Conservation (phyloP, 1,140 invertebrate genomes). For the Spodoptera litura region DNA sequence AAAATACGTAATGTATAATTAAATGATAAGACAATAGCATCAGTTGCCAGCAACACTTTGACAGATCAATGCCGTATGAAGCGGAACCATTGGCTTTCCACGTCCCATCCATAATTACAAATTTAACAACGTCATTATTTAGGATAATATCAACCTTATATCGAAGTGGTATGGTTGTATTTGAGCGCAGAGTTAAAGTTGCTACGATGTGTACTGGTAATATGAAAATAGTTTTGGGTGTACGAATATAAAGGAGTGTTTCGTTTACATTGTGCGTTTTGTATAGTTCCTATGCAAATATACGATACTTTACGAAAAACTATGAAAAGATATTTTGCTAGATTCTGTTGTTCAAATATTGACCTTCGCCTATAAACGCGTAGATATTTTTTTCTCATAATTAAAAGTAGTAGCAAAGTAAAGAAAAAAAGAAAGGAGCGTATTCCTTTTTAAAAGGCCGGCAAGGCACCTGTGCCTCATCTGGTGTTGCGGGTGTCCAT, state of each 20-base stretch:
- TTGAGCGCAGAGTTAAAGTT: conserved; percentile 39
- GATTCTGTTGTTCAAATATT: too few relatives aligned
- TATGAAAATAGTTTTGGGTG: conserved; percentile 34
- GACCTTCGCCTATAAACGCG: too few relatives aligned
- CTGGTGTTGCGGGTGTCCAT: too few relatives aligned
- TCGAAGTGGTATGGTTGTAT: background rate
- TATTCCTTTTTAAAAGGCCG: too few relatives aligned
- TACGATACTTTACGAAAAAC: background rate
- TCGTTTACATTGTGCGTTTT: conserved; percentile 53
- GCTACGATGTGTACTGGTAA: conserved; percentile 24
- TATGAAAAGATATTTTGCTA: background rate
- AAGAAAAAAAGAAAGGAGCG: too few relatives aligned
- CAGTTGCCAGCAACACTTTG: conserved; percentile 58
- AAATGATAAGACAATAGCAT: conserved; percentile 61
- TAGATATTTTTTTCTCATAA: too few relatives aligned
- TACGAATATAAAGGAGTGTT: conserved; percentile 41
- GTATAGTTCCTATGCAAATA: background rate
- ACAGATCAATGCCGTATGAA: conserved; percentile 72
- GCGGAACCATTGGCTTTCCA: conserved; percentile 67
- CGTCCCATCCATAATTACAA: conserved; percentile 40
- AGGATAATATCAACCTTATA: conserved; percentile 36
- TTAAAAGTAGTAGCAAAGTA: too few relatives aligned
- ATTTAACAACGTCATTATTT: background rate
- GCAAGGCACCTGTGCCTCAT: too few relatives aligned
- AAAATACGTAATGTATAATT: conserved; percentile 49